Evolutionary conservation across 2,888 invertebrate species (phyloP).

Genomic region (Leptinotarsa haldemani): DNA sequence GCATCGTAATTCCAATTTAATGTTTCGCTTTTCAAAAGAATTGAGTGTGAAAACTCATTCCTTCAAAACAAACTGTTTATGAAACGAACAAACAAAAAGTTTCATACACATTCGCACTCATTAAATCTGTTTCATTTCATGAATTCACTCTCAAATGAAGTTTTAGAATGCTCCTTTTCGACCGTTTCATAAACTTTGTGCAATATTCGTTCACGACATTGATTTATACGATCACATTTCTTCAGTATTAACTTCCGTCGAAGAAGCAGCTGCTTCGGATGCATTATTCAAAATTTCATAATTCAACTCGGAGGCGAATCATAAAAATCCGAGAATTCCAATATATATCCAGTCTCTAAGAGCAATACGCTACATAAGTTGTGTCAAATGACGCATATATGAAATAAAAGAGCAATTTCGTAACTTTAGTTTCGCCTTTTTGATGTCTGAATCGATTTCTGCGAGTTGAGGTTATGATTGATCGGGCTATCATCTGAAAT

Average conservation of each 20-base stretch:
- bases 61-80: too few species aligned
- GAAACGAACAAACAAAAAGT: too few species aligned
- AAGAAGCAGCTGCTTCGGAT: not conserved
- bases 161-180: too few species aligned
- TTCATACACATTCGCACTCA: too few species aligned
- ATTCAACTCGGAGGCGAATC: not conserved
- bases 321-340: constrained; percentile 3
- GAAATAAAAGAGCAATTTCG: constrained; percentile 6
- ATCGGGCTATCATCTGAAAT: not conserved
- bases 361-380: not conserved
- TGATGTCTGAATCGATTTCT: not conserved
- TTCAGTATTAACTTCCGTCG: not conserved
- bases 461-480: not conserved
- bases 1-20: too few species aligned
- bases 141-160: too few species aligned
- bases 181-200: not conserved
- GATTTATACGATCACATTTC: not conserved
- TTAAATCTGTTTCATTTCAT: too few species aligned
- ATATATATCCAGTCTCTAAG: constrained; percentile 3
- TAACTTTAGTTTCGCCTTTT: not conserved
- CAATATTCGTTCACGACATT: not conserved
- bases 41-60: too few species aligned
- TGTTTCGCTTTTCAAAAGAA: too few species aligned
- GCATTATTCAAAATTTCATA: constrained; percentile 11
- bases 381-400: constrained; percentile 3